Percentiles rank a stretch among this genome's conserved stretches.
phyloP scores from a whole-genome alignment of 2,113 vertebrate species.

The Fukomys damarensis region DNA sequence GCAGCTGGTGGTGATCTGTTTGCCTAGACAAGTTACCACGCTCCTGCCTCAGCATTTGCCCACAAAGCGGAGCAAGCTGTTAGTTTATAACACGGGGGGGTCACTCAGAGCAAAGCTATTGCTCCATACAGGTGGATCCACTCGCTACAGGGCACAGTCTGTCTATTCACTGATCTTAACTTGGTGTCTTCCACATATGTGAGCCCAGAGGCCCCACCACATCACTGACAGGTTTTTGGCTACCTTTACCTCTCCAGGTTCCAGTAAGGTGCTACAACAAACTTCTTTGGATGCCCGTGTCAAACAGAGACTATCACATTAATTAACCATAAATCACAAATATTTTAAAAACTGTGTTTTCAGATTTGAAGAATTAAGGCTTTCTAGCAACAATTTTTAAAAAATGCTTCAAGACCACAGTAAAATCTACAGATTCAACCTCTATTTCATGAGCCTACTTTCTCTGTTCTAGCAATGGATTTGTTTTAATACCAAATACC shows the following conservation, averaged over 20 bases:
- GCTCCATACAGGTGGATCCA: neutral
- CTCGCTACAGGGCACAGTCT: neutral
- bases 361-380: neutral
- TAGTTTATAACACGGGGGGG: neutral
- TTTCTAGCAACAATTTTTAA: neutral
- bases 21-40: neutral
- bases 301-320: neutral
- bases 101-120: neutral
- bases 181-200: neutral
- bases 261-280: neutral
- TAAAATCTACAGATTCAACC: conserved; percentile 2
- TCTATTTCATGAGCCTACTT: neutral
- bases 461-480: neutral
- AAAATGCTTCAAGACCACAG: neutral
- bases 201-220: neutral
- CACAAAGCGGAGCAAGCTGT: neutral
- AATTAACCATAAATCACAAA: neutral
- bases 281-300: neutral
- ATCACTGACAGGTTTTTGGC: neutral
- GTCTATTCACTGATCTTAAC: neutral
- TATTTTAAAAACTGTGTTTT: neutral
- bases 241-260: neutral
- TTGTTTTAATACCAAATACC: conserved; percentile 1
- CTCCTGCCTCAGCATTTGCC: neutral
- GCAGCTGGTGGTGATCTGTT: neutral